Percentiles rank a stretch among this genome's conserved stretches.
phyloP scores from a whole-genome alignment of 2,113 vertebrate species.

The Cephalopholis sonnerati region DNA sequence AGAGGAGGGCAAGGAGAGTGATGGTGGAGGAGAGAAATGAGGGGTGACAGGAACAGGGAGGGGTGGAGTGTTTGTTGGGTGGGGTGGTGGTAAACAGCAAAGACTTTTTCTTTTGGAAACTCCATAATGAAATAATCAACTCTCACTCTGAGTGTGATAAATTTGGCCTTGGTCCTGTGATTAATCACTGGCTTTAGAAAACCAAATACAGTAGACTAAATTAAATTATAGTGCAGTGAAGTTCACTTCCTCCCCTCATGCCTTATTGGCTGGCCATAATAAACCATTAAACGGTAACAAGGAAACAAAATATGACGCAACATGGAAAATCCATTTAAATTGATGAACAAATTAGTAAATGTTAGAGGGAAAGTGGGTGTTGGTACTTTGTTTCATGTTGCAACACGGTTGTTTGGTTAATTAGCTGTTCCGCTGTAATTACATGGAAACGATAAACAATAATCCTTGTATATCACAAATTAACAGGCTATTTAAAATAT shows the following conservation, averaged over 20 bases:
- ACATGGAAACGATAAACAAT: slow-evolving; percentile 64
- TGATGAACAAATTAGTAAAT: slow-evolving; percentile 74
- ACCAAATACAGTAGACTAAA: slow-evolving; percentile 54
- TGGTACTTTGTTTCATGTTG: slow-evolving; percentile 54
- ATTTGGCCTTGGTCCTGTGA: slow-evolving; percentile 55
- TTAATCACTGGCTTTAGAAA: slow-evolving; percentile 72
- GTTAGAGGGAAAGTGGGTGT: slow-evolving; percentile 37
- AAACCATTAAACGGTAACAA: slow-evolving; percentile 59
- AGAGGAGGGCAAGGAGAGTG: slow-evolving; percentile 3
- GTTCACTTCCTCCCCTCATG: slow-evolving; percentile 51
- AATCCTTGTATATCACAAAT: slow-evolving; percentile 55
- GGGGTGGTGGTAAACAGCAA: slow-evolving; percentile 55
- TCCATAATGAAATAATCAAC: slow-evolving; percentile 77
- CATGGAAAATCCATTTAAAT: slow-evolving; percentile 66
- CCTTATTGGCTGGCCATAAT: slow-evolving; percentile 59
- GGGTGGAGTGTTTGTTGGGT: neutral
- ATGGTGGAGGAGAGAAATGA: slow-evolving; percentile 57
- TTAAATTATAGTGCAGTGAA: slow-evolving; percentile 58
- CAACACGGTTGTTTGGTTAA: slow-evolving; percentile 64
- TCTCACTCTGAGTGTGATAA: slow-evolving; percentile 63
- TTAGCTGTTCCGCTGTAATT: slow-evolving; percentile 66
- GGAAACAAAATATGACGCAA: slow-evolving; percentile 48
- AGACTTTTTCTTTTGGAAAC: slow-evolving; percentile 56
- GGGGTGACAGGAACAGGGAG: slow-evolving; percentile 28
- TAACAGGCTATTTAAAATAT: slow-evolving; percentile 42